Percentiles rank a stretch among this genome's conserved stretches.
Evolutionary conservation across 1,140 invertebrate species (phyloP).

Genomic region (Caenorhabditis briggsae): DNA sequence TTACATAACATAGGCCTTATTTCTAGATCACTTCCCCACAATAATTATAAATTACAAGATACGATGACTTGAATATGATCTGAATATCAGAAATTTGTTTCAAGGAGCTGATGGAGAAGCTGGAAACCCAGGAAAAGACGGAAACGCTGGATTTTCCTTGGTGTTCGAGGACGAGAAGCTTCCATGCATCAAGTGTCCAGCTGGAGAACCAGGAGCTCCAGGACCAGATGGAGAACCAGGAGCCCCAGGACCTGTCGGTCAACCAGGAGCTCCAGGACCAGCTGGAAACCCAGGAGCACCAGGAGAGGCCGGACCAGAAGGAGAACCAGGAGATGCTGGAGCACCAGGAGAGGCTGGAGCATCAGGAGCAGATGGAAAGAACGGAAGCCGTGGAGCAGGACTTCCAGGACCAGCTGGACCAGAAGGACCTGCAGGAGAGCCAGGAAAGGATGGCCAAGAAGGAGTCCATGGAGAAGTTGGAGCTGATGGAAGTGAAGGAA

Average conservation of each 20-base stretch:
- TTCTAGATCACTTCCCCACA: background rate
- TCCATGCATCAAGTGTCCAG: slow-evolving; percentile 59
- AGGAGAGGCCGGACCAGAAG: slow-evolving; percentile 54
- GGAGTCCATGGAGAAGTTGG: slow-evolving; percentile 62
- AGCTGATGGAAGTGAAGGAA: slow-evolving; percentile 60
- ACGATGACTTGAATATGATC: too few species aligned
- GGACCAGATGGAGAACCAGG: slow-evolving; percentile 60
- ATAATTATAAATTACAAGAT: too few species aligned
- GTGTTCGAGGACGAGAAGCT: slow-evolving; percentile 14
- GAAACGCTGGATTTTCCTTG: slow-evolving; percentile 48
- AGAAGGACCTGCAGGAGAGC: slow-evolving; percentile 59
- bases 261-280: slow-evolving; percentile 56
- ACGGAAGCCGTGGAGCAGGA: slow-evolving; percentile 55
- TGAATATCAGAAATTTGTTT: background rate
- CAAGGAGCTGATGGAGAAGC: slow-evolving; percentile 45
- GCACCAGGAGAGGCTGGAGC: slow-evolving; percentile 59
- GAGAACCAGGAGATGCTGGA: slow-evolving; percentile 63
- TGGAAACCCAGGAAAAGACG: slow-evolving; percentile 61
- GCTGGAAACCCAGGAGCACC: slow-evolving; percentile 53
- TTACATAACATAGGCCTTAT: background rate
- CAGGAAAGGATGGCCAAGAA: slow-evolving; percentile 60
- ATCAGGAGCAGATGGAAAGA: slow-evolving; percentile 56
- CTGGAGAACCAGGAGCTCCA: slow-evolving; percentile 55
- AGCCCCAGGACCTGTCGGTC: slow-evolving; percentile 39
- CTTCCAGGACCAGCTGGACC: slow-evolving; percentile 61